A percentile compares a stretch with the other conserved stretches of the same genome.
Evolutionary conservation across 2,888 invertebrate genomes (phyloP).

Genomic region (Leptura quadrifasciata): DNA sequence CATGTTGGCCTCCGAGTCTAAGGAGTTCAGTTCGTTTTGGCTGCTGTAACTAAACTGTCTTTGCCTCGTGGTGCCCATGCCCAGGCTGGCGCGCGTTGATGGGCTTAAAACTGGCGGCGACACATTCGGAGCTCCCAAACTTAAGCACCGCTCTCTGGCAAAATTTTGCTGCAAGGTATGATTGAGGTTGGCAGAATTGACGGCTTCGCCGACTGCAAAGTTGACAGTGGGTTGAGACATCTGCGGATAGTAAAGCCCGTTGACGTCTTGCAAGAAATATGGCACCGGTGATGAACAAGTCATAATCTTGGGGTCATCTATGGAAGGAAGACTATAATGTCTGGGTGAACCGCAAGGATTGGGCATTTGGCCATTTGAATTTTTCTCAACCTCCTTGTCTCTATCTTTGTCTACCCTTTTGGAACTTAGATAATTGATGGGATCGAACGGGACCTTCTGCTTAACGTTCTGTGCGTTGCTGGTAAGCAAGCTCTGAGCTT

Average conservation of each 20-base stretch:
- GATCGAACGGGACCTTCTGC: slow-evolving; percentile 85
- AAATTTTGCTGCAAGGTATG: slow-evolving; percentile 61
- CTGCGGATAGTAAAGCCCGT: slow-evolving; percentile 69
- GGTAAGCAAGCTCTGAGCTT: slow-evolving; percentile 85
- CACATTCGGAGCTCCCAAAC: slow-evolving; percentile 74
- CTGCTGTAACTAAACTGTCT: slow-evolving; percentile 83
- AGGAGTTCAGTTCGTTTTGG: slow-evolving; percentile 82
- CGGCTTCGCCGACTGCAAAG: slow-evolving; percentile 83
- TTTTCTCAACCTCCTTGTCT: slow-evolving; percentile 41
- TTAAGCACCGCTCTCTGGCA: slow-evolving; percentile 77
- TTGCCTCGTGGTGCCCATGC: slow-evolving; percentile 74
- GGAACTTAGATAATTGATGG: slow-evolving; percentile 67
- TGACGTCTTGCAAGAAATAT: slow-evolving; percentile 70
- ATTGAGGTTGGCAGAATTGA: slow-evolving; percentile 67
- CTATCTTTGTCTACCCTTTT: slow-evolving; percentile 43
- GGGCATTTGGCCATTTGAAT: slow-evolving; percentile 39
- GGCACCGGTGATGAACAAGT: slow-evolving; percentile 71
- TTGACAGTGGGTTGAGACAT: slow-evolving; percentile 74
- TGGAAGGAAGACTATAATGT: slow-evolving; percentile 82
- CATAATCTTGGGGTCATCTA: slow-evolving; percentile 75
- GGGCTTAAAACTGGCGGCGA: slow-evolving; percentile 78
- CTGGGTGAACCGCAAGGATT: slow-evolving; percentile 65
- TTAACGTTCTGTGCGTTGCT: slow-evolving; percentile 86
- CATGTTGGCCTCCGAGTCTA: slow-evolving; percentile 75
- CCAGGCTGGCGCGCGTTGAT: slow-evolving; percentile 80